These are phyloP conservation scores for Okapia johnstoni DNA, from an alignment of 2,113 vertebrate genomes.

Conservation along the genomic window DNA sequence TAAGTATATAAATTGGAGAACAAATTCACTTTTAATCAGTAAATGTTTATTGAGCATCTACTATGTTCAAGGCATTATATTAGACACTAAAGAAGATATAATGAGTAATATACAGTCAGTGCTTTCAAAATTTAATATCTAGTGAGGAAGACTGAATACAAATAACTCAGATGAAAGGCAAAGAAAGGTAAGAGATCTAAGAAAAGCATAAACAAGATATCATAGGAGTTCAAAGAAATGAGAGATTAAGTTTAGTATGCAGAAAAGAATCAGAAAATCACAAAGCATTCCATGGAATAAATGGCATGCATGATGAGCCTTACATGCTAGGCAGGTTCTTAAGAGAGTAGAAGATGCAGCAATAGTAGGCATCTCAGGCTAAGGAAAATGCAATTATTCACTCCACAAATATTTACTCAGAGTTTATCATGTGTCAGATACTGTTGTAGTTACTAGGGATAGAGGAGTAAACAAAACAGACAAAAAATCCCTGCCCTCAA, in stretches of 20 bases:
- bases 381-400: neutral
- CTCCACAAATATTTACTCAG: conserved; percentile 2
- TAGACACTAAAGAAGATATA: conserved; percentile 21
- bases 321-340: neutral
- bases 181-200: neutral
- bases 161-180: conserved; percentile 45
- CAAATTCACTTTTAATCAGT: conserved; percentile 31
- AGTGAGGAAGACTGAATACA: conserved; percentile 33
- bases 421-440: neutral
- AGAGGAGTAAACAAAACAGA: neutral
- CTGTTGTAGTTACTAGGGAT: neutral
- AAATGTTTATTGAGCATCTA: conserved; percentile 42
- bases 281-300: conserved; percentile 6
- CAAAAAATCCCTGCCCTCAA: conserved; percentile 17
- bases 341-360: neutral
- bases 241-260: conserved; percentile 38
- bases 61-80: conserved; percentile 21
- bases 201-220: conserved; percentile 18
- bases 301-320: conserved; percentile 5
- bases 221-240: conserved; percentile 36
- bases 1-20: conserved; percentile 35
- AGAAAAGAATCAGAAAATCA: conserved; percentile 27
- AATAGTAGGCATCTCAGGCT: neutral
- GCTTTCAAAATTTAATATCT: conserved; percentile 39
- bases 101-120: neutral